These are phyloP conservation scores for Python bivittatus DNA, from an alignment of 2,113 vertebrate genomes.

Conservation along the genomic window DNA sequence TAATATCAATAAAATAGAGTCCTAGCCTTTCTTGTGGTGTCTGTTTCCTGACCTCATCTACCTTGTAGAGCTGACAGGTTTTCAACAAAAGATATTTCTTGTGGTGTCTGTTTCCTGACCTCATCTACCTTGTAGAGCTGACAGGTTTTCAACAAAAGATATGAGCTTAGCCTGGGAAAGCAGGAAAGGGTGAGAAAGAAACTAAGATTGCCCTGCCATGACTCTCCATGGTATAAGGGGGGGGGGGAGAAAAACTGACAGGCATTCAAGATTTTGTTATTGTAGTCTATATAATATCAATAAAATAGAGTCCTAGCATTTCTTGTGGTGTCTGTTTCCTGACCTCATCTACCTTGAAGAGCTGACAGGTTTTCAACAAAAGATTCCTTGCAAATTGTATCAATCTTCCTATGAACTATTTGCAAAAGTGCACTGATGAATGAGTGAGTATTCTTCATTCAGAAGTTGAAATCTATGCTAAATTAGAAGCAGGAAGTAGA, in stretches of 20 bases:
- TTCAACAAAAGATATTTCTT: not conserved
- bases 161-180: not conserved
- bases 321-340: not conserved
- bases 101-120: too few species aligned
- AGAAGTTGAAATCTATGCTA: not conserved
- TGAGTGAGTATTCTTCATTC: conserved; percentile 20
- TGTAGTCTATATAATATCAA: not conserved
- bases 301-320: not conserved
- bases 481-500: conserved; percentile 26
- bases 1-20: not conserved
- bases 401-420: not conserved
- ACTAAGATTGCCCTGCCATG: not conserved
- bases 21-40: not conserved
- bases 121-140: too few species aligned
- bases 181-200: not conserved
- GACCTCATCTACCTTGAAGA: not conserved
- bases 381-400: not conserved
- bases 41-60: not conserved
- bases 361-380: not conserved
- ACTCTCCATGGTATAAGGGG: too few species aligned
- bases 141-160: too few species aligned
- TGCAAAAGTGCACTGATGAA: too few species aligned
- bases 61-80: not conserved
- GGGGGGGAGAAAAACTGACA: not conserved
- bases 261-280: not conserved